Evolutionary conservation across 2,888 invertebrate genomes (phyloP).

Genomic region (Microchrysa polita): DNA sequence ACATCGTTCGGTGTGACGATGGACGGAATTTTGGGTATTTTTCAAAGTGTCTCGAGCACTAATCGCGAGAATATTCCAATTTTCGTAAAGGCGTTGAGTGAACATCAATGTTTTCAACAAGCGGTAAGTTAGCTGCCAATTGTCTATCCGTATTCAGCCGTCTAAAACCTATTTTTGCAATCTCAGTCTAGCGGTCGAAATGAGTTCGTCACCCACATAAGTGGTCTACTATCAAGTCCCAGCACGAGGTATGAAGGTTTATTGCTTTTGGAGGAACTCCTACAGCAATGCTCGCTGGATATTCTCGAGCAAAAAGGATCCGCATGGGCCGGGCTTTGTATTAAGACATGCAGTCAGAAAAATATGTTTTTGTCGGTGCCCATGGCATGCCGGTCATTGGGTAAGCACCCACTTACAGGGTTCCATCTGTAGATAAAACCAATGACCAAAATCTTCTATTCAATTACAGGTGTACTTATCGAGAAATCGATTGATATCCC

Average conservation of each 20-base stretch:
- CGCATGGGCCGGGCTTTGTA: constrained; percentile 54
- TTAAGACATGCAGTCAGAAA: constrained; percentile 55
- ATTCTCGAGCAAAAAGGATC: constrained; percentile 54
- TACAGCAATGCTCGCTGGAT: constrained; percentile 54
- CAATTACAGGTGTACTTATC: constrained; percentile 52
- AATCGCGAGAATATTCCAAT: constrained; percentile 51
- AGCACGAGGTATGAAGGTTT: constrained; percentile 53
- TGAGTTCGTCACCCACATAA: constrained; percentile 53
- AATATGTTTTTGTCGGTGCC: constrained; percentile 48
- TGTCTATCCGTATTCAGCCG: background rate
- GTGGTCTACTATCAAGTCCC: constrained; percentile 53
- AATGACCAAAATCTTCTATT: too few relatives aligned
- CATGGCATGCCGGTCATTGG: constrained; percentile 51
- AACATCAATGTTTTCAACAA: constrained; percentile 55
- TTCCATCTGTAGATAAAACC: background rate
- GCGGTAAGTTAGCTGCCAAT: constrained; percentile 51
- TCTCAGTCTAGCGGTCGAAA: constrained; percentile 6
- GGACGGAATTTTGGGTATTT: constrained; percentile 54
- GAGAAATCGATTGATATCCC: constrained; percentile 54
- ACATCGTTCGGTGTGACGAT: too few relatives aligned
- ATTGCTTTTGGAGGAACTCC: constrained; percentile 52
- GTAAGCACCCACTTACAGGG: background rate
- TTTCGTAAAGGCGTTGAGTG: constrained; percentile 54
- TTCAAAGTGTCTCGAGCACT: constrained; percentile 53
- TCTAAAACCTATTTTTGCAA: background rate